Evolutionary conservation across 2,888 invertebrate genomes (phyloP), one percentile per base, ranked within the genome.

Genomic region (Caenorhabditis uteleia): DNA sequence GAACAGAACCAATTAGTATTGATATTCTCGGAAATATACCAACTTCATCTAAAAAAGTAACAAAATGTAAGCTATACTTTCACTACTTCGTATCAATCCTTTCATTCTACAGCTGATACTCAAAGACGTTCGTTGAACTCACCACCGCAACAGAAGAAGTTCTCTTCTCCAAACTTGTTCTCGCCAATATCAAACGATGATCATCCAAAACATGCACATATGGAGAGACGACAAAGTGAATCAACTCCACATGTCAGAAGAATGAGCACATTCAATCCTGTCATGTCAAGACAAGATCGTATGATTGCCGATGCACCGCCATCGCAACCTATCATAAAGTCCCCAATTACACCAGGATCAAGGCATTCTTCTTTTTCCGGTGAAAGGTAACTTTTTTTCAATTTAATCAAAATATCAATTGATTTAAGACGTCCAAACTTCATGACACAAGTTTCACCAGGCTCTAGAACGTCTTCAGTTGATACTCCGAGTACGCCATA

Each of bases 261-360:
- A 14, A 54, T 49, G 21, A 36, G 45, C 3, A 42, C 53, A 8
- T 54, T 54, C 29, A 64, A 46, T 45, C 54, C 54, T 3, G 18
- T 45, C 4, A 45, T 58, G 36, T 58, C 58, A 5, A 34, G 64
- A 14, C 64, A 64, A 26, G 64, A 64, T 38, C 43, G 51, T n/a
- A 34, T 64, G 49, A 57, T 64, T 3, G 58, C 64, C 4, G 64
- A 64, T 6, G 45, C 14, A 1, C 12, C 31, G 36, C 16, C 47
- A 18, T 33, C 51, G 10, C 47, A n/a, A n/a, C n/a, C n/a, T n/a
- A n/a, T n/a, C n/a, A n/a, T n/a, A n/a, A n/a, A n/a, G n/a, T n/a
- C n/a, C n/a, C n/a, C n/a, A n/a, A n/a, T n/a, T n/a, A n/a, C 44
- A 3, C 6, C 50, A 12, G 26, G 43, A 0, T 56, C 62, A 2